phyloP scores from a whole-genome alignment of 2,113 vertebrate species.

The Antennarius striatus region DNA sequence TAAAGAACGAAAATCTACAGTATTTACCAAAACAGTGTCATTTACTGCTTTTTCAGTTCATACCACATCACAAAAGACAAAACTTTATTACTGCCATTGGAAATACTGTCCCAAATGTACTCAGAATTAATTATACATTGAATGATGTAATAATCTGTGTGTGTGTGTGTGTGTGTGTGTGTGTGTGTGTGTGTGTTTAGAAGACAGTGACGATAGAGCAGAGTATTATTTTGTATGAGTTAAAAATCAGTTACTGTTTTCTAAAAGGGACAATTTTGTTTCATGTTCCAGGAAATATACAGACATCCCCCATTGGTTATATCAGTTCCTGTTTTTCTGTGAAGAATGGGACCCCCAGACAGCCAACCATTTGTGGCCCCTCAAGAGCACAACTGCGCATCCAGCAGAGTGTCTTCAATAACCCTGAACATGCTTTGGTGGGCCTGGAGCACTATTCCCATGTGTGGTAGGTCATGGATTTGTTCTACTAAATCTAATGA shows the following conservation, averaged over 20 bases:
- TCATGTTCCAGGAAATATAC: conserved; percentile 78
- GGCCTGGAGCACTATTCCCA: conserved; percentile 89
- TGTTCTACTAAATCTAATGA: not conserved
- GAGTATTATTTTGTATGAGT: no score
- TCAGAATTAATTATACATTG: no score
- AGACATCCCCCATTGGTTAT: conserved; percentile 86
- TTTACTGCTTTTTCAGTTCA: not conserved
- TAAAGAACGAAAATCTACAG: no score
- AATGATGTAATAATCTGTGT: no score
- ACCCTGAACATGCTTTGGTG: conserved; percentile 85
- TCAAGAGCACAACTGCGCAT: conserved; percentile 84
- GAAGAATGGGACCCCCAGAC: conserved; percentile 89
- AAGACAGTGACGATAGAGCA: no score
- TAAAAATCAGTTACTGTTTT: no score
- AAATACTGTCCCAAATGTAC: no score
- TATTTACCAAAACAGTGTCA: no score
- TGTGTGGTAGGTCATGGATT: conserved; percentile 81
- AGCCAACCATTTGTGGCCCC: conserved; percentile 83
- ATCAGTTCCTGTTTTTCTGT: conserved; percentile 85
- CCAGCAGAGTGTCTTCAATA: conserved; percentile 84
- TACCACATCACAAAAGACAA: not conserved
- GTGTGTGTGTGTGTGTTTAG: no score
- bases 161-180: no score
- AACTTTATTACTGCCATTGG: not conserved
- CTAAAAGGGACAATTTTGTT: not conserved